Evolutionary conservation across 1,140 invertebrate genomes (phyloP), one percentile per base, ranked within the genome.

Genomic region (Orius insidiosus): DNA sequence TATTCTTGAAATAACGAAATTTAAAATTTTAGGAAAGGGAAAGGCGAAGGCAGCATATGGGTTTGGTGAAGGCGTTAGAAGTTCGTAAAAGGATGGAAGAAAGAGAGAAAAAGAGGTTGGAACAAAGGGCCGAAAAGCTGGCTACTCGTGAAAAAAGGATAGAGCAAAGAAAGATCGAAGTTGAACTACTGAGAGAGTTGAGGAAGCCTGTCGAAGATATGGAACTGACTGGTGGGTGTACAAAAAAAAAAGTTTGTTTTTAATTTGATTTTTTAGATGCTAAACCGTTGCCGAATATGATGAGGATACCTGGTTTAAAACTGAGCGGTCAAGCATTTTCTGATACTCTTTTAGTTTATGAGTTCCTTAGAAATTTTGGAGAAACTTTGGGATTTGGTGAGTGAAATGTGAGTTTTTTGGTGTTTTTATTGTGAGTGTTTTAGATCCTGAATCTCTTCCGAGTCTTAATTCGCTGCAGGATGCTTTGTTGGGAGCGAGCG

Each of bases 311-410:
- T 0, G 85, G 85, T 9, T 65, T 92, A 24, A 79, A 78, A 55
- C 63, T 95, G 8, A 69, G 80, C 1, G 87, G 86, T 0, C 78
- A 85, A 59, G 87, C 88, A 0, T 89, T 93, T 66, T 80, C 85
- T 2, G 87, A 95, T 64, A 68, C 84, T 32, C 68, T 95, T 3
- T 93, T 95, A 84, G 81, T 92, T 2, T 85, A 85, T 58, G 90
- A 97, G 66, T 97, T 97, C 62, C 68, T 94, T 38, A 83, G 93
- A 56, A 96, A 93, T 61, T 97, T 96, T 60, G 87, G 86, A 16
- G 83, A 89, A 62, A 88, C 87, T 0, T 66, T 97, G 7, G 88
- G 88, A 35, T 93, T 94, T 58, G 84, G 82, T 85, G 60, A 74
- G 70, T 59, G 4, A 44, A 4, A 34, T n/a, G n/a, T 24, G 24